These are phyloP conservation scores for Lasioglossum albipes DNA, from an alignment of 1,140 invertebrate genomes.

Conservation along the genomic window DNA sequence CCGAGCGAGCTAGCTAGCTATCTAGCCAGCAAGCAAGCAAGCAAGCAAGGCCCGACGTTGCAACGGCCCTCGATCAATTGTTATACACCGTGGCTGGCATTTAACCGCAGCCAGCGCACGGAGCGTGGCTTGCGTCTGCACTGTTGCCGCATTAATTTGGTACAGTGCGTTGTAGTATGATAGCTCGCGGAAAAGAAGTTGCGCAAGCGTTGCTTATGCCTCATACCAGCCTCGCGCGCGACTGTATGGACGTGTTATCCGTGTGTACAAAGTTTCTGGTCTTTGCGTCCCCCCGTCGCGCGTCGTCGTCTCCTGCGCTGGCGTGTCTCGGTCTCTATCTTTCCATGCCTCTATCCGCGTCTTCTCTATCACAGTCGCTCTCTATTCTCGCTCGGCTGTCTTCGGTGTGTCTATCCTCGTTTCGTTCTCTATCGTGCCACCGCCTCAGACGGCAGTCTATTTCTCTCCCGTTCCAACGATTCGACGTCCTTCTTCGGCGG, in stretches of 20 bases:
- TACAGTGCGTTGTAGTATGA: constrained; percentile 58
- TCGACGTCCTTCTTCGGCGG: neutral
- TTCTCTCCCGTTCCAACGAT: constrained; percentile 2
- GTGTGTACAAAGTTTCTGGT: neutral
- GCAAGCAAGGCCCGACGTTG: neutral
- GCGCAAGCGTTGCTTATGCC: constrained; percentile 56
- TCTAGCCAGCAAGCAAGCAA: no score
- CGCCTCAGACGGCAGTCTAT: neutral
- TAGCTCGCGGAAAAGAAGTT: constrained; percentile 63
- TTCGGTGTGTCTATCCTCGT: neutral
- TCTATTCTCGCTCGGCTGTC: constrained; percentile 1
- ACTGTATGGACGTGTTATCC: neutral
- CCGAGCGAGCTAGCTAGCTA: neutral
- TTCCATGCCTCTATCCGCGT: neutral
- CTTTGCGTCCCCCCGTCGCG: neutral
- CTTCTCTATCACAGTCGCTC: constrained; percentile 1
- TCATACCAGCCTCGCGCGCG: constrained; percentile 25
- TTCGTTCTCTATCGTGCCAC: neutral
- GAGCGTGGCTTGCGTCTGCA: constrained; percentile 39
- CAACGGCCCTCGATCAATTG: constrained; percentile 56
- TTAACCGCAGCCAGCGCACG: constrained; percentile 42
- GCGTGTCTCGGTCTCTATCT: no score
- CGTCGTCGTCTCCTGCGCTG: no score
- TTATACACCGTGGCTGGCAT: constrained; percentile 58
- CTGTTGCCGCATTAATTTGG: constrained; percentile 59